These are phyloP conservation scores for Choristoneura fumiferana DNA, from an alignment of 1,140 invertebrate species.

Conservation along the genomic window DNA sequence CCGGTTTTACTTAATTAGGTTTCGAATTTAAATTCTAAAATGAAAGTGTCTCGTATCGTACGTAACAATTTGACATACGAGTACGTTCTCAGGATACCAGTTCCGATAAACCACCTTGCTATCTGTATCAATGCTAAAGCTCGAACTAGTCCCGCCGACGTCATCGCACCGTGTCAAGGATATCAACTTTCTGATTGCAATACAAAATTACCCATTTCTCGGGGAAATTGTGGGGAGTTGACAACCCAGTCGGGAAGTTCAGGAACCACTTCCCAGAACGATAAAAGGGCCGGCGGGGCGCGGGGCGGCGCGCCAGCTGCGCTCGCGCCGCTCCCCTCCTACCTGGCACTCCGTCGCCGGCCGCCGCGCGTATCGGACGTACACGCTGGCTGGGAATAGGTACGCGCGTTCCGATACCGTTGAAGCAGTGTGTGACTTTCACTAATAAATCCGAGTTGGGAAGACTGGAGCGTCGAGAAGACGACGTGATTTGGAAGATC, in stretches of 20 bases:
- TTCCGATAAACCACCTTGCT: constrained; percentile 14
- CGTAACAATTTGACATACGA: background rate
- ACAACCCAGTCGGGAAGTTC: constrained; percentile 69
- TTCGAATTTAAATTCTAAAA: background rate
- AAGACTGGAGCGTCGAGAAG: background rate
- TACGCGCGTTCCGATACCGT: constrained; percentile 46
- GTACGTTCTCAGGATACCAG: constrained; percentile 15
- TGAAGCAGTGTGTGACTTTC: constrained; percentile 49
- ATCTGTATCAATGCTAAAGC: constrained; percentile 13
- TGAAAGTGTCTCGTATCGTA: background rate
- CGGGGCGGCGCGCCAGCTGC: constrained; percentile 29
- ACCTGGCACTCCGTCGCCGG: constrained; percentile 30
- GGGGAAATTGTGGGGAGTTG: constrained; percentile 43
- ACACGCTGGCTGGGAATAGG: constrained; percentile 35
- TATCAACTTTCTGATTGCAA: constrained; percentile 53
- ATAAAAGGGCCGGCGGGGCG: constrained; percentile 60
- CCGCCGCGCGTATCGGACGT: constrained; percentile 59
- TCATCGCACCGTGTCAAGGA: constrained; percentile 57
- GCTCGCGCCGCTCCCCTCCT: constrained; percentile 28
- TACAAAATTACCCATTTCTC: constrained; percentile 42
- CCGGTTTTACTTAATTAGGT: background rate
- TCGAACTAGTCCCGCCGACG: constrained; percentile 23
- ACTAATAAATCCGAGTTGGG: constrained; percentile 27
- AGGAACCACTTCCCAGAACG: constrained; percentile 77
- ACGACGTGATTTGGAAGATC: constrained; percentile 28